phyloP scores from a whole-genome alignment of 2,888 invertebrate genomes.

The Caenorhabditis panamensis region DNA sequence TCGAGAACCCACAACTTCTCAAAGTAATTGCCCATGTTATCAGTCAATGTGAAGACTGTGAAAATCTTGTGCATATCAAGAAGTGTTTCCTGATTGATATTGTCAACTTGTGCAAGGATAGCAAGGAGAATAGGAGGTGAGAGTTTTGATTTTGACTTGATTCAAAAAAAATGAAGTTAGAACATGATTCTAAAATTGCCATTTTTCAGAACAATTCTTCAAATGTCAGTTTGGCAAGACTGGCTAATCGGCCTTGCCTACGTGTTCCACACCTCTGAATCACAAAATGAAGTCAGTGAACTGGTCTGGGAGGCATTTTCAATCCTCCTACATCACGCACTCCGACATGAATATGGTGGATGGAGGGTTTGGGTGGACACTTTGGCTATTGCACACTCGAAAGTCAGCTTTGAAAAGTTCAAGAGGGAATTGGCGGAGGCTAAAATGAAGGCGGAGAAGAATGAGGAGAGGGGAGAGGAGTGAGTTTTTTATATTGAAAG shows the following conservation, averaged over 20 bases:
- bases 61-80: constrained; percentile 91
- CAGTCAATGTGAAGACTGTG: constrained; percentile 95
- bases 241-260: constrained; percentile 97
- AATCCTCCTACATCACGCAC: constrained; percentile 97
- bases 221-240: constrained; percentile 99
- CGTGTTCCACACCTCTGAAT: constrained; percentile 89
- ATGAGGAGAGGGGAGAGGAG: constrained; percentile 29
- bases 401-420: constrained; percentile 98
- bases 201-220: constrained; percentile 88
- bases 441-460: constrained; percentile 37
- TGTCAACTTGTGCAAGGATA: constrained; percentile 97
- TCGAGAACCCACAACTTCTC: constrained; percentile 89
- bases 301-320: constrained; percentile 98
- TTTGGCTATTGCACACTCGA: constrained; percentile 97
- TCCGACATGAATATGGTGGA: constrained; percentile 98
- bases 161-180: too few species aligned
- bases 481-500: not conserved
- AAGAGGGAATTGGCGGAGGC: constrained; percentile 83
- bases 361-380: constrained; percentile 99
- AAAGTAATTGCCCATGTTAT: constrained; percentile 98
- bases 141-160: not conserved
- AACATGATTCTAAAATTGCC: too few species aligned
- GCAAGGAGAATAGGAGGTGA: constrained; percentile 90
- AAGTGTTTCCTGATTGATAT: constrained; percentile 97
- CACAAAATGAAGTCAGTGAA: constrained; percentile 89